These are phyloP conservation scores for Drosophila trichaetosa DNA, from an alignment of 2,888 invertebrate genomes.

Conservation along the genomic window DNA sequence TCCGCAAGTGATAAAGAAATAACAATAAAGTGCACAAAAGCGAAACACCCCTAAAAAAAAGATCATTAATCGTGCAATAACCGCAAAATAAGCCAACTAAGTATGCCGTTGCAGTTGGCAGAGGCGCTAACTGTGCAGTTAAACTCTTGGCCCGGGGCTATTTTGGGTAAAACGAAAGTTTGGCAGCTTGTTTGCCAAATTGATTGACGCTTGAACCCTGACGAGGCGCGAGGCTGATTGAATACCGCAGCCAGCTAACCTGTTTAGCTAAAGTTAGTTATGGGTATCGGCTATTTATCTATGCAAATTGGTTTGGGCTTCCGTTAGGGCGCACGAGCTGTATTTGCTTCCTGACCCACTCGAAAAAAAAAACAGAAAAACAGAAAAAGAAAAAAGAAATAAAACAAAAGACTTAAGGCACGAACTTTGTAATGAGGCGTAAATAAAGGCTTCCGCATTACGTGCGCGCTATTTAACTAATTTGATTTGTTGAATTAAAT, in stretches of 20 bases:
- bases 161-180: conserved; percentile 67
- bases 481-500: conserved; percentile 39
- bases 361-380: neutral
- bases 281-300: conserved; percentile 26
- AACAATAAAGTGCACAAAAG: conserved; percentile 65
- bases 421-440: conserved; percentile 59
- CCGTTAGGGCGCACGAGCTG: conserved; percentile 44
- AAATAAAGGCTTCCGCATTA: conserved; percentile 59
- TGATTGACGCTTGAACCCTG: conserved; percentile 34
- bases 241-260: neutral
- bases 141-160: conserved; percentile 60
- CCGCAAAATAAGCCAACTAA: conserved; percentile 11
- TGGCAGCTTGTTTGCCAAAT: conserved; percentile 35
- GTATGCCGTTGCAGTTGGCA: conserved; percentile 25
- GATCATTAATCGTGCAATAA: conserved; percentile 57
- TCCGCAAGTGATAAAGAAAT: conserved; percentile 54
- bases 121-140: conserved; percentile 57
- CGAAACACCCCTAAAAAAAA: conserved; percentile 40
- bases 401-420: conserved; percentile 70
- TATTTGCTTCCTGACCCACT: conserved; percentile 66
- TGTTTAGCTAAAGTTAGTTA: conserved; percentile 2
- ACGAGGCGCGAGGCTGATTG: conserved; percentile 2
- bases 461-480: conserved; percentile 54
- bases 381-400: neutral
- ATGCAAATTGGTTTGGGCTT: conserved; percentile 48